Conservation (phyloP, 2,113 vertebrate species). For the Genyomyrus donnyi region DNA sequence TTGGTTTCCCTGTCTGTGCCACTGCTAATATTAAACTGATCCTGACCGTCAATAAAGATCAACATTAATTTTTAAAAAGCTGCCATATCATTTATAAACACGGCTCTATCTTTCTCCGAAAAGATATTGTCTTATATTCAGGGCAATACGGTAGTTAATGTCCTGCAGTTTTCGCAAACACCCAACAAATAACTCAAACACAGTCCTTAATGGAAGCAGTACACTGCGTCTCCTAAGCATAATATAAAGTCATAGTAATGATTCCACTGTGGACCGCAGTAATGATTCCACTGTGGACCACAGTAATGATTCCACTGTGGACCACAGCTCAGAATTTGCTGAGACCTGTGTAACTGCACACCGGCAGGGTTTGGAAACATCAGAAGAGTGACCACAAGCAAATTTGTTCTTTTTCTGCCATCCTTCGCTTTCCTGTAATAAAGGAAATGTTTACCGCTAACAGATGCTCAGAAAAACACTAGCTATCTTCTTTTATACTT, state of each 20-base stretch:
- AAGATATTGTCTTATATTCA: neutral
- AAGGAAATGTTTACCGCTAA: neutral
- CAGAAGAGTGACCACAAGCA: neutral
- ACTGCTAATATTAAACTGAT: no score
- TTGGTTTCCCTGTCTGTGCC: no score
- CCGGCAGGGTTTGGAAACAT: slow-evolving; percentile 5
- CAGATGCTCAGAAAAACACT: neutral
- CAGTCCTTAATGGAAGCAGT: neutral
- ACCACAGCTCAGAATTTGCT: neutral
- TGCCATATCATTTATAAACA: no score
- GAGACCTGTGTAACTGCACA: neutral
- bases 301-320: neutral
- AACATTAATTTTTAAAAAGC: no score
- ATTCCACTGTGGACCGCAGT: neutral
- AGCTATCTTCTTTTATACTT: neutral
- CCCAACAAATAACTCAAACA: neutral
- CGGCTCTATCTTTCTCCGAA: no score
- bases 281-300: neutral
- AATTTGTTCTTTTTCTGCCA: neutral
- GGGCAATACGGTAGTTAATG: neutral
- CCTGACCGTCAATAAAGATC: no score
- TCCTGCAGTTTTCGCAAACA: neutral
- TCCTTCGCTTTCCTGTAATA: neutral
- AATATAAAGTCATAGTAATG: neutral
- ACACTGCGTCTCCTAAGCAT: neutral